Conservation (phyloP, 2,797 vertebrate genomes). For the Dicrostonyx torquatus region DNA sequence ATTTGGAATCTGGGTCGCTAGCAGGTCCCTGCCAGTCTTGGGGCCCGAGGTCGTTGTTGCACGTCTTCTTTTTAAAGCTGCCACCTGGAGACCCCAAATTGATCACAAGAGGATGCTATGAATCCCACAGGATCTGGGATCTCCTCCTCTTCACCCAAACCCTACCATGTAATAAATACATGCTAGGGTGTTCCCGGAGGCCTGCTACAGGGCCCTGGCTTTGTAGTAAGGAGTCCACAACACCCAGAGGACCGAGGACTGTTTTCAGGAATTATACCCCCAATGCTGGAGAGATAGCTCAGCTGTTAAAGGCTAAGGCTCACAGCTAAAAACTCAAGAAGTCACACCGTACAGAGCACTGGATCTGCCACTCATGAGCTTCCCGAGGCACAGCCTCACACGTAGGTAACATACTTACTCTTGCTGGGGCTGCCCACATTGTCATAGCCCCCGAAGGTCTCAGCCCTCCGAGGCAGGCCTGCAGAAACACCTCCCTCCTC, state of each 20-base stretch:
- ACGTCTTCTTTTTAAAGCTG: conserved; percentile 89
- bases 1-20: conserved; percentile 87
- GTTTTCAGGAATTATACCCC: accelerated
- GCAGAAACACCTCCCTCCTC: conserved; percentile 83
- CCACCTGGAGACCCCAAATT: conserved; percentile 85
- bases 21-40: conserved; percentile 87
- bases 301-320: background rate
- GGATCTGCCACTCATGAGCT: accelerated
- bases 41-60: conserved; percentile 83
- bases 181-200: background rate
- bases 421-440: conserved; percentile 85
- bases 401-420: conserved; percentile 86
- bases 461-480: conserved; percentile 89
- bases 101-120: background rate
- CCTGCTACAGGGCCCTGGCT: background rate
- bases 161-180: background rate
- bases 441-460: conserved; percentile 95
- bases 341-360: background rate
- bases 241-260: background rate
- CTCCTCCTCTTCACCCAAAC: accelerated
- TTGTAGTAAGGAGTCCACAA: background rate
- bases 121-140: background rate
- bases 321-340: background rate
- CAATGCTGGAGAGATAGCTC: background rate
- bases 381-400: accelerated